phyloP scores from a whole-genome alignment of 2,888 invertebrate species.

The Chydorus sphaericus region DNA sequence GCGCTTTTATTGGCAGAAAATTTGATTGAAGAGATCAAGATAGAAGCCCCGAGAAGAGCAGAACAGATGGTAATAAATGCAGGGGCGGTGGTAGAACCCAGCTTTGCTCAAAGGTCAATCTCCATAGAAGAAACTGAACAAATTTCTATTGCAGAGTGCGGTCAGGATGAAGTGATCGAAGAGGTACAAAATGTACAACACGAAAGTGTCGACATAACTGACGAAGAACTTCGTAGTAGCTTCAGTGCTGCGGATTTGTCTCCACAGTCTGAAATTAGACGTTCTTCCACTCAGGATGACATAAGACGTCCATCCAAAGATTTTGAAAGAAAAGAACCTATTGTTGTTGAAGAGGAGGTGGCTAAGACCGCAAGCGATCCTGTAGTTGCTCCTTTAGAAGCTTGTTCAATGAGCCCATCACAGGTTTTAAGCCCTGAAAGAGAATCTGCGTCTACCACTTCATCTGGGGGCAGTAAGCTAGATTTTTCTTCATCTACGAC shows the following conservation, averaged over 20 bases:
- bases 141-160: constrained; percentile 30
- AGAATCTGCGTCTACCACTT: background rate
- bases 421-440: background rate
- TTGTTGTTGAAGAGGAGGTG: no score
- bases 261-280: constrained; percentile 35
- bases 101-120: constrained; percentile 12
- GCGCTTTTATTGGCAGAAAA: constrained; percentile 36
- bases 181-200: constrained; percentile 29
- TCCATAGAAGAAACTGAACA: constrained; percentile 28
- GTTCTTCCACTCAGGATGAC: no score
- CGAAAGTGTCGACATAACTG: constrained; percentile 38
- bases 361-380: no score
- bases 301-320: no score
- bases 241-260: constrained; percentile 50
- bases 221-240: constrained; percentile 54
- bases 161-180: constrained; percentile 35
- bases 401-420: no score
- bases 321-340: no score
- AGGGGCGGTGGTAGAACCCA: no score
- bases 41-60: constrained; percentile 34
- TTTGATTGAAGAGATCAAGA: constrained; percentile 38
- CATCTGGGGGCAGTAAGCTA: background rate
- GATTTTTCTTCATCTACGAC: background rate
- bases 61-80: constrained; percentile 14
- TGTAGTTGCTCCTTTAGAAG: no score